phyloP scores from a whole-genome alignment of 2,797 vertebrate species.

The Molothrus aeneus region DNA sequence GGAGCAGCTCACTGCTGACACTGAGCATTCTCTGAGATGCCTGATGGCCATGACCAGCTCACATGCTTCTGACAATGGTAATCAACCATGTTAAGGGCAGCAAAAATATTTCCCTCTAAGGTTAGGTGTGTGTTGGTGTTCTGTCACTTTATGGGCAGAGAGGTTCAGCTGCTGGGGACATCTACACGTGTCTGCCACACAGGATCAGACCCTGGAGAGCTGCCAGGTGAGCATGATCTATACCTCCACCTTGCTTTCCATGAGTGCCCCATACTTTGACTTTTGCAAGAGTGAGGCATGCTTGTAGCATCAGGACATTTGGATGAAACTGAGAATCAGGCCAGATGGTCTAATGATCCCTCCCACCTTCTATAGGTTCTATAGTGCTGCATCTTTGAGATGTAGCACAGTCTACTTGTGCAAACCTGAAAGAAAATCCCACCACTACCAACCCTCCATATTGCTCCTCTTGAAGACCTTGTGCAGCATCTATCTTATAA shows the following conservation, averaged over 20 bases:
- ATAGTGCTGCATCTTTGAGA: neutral
- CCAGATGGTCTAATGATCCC: neutral
- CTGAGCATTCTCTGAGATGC: neutral
- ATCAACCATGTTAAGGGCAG: neutral
- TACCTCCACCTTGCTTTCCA: neutral
- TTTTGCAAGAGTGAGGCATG: neutral
- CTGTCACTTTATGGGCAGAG: neutral
- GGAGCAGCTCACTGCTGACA: rapidly evolving
- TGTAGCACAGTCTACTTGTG: neutral
- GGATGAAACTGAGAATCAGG: neutral
- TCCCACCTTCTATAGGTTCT: neutral
- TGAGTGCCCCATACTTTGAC: neutral
- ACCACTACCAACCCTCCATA: neutral
- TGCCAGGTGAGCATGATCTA: neutral
- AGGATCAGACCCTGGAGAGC: neutral
- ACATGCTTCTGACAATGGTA: neutral
- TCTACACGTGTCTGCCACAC: neutral
- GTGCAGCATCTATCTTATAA: neutral
- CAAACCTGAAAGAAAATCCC: neutral
- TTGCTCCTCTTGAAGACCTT: neutral
- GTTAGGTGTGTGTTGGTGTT: neutral
- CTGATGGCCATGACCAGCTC: neutral
- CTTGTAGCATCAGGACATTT: neutral
- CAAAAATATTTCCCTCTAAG: neutral
- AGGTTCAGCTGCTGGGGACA: neutral